A percentile compares a stretch with the other conserved stretches of the same genome.
Conservation (phyloP, 2,113 vertebrate species). For the Dasypus novemcinctus region DNA sequence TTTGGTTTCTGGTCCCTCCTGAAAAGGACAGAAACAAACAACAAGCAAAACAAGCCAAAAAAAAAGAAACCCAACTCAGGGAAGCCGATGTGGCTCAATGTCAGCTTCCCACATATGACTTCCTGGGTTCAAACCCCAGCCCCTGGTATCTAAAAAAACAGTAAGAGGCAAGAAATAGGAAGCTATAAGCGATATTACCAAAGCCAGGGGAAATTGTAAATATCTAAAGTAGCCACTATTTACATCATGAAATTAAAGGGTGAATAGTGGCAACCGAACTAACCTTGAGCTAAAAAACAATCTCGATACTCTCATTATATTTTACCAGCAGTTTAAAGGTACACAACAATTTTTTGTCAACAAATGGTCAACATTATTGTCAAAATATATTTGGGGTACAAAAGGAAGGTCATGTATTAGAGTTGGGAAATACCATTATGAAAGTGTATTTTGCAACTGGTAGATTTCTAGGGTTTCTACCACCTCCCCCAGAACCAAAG, state of each 20-base stretch:
- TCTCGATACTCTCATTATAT: background rate
- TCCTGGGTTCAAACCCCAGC: no score
- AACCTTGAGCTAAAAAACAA: background rate
- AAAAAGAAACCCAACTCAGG: no score
- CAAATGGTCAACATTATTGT: background rate
- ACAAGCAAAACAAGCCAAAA: no score
- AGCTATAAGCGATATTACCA: background rate
- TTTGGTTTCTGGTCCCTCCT: no score
- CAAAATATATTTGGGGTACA: background rate
- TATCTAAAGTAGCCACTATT: background rate
- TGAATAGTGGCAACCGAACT: background rate
- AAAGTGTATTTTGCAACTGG: background rate
- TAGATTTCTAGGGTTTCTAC: background rate
- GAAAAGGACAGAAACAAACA: no score
- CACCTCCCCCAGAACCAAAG: background rate
- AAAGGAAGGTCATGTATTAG: background rate
- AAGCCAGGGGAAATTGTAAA: background rate
- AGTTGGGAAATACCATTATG: background rate
- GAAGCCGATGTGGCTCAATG: no score
- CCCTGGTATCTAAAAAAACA: no score
- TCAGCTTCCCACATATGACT: no score
- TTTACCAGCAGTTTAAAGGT: background rate
- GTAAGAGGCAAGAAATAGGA: background rate
- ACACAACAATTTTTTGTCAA: background rate
- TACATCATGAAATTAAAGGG: background rate